These are phyloP conservation scores for Alviniconcha strummeri DNA, from an alignment of 2,888 invertebrate species.

Conservation along the genomic window DNA sequence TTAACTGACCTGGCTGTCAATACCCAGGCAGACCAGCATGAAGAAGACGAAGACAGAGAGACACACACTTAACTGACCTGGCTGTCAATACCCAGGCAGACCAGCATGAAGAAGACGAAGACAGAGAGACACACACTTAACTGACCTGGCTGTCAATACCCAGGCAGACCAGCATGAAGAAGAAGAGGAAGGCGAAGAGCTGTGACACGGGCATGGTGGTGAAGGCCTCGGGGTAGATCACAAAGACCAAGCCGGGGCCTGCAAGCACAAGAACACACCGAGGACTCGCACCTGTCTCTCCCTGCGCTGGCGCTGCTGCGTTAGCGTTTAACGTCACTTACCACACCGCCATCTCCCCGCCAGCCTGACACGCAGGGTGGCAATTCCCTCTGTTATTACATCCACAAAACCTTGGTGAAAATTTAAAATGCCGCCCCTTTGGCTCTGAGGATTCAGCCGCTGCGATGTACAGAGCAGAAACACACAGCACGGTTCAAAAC, in stretches of 20 bases:
- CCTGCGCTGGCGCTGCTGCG: neutral
- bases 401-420: neutral
- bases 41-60: too few relatives aligned
- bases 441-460: too few relatives aligned
- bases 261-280: conserved; percentile 32
- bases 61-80: conserved; percentile 53
- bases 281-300: neutral
- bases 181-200: conserved; percentile 66
- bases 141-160: conserved; percentile 20
- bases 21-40: too few relatives aligned
- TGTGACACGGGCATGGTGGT: conserved; percentile 64
- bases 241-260: conserved; percentile 70
- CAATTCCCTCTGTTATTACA: too few relatives aligned
- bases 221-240: conserved; percentile 70
- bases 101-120: conserved; percentile 33
- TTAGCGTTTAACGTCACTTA: too few relatives aligned
- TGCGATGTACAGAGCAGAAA: too few relatives aligned
- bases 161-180: conserved; percentile 61
- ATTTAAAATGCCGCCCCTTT: too few relatives aligned
- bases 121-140: neutral
- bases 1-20: too few relatives aligned
- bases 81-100: conserved; percentile 69
- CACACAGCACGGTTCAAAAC: too few relatives aligned
- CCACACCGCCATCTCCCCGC: too few relatives aligned
- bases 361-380: too few relatives aligned